phyloP scores from a whole-genome alignment of 2,113 vertebrate genomes.

The Phaethornis superciliosus region DNA sequence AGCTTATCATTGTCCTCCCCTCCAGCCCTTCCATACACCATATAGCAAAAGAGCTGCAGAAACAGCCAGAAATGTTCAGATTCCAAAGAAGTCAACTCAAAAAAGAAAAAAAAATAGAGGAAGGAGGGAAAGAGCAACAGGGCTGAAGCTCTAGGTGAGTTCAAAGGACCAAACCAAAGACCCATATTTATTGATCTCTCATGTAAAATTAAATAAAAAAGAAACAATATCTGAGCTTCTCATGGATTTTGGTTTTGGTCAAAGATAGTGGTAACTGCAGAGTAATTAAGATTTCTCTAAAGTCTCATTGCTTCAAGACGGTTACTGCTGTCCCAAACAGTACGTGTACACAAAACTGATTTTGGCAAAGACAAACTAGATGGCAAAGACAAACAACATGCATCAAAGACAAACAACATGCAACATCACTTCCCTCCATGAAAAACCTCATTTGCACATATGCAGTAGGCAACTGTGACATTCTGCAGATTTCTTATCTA shows the following conservation, averaged over 20 bases:
- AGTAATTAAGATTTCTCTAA: not conserved
- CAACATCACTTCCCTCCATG: not conserved
- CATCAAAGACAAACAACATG: no score
- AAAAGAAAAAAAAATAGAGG: not conserved
- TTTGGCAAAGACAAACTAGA: no score
- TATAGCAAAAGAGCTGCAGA: not conserved
- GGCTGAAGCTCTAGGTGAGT: not conserved
- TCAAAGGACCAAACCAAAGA: not conserved
- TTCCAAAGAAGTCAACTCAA: not conserved
- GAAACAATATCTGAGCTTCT: not conserved
- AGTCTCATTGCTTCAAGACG: constrained; percentile 8
- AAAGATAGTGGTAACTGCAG: not conserved
- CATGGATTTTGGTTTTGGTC: not conserved
- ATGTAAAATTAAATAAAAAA: constrained; percentile 6
- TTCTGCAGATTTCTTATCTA: not conserved
- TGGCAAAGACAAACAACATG: not conserved
- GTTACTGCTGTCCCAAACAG: not conserved
- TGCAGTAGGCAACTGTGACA: not conserved
- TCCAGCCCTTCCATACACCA: not conserved
- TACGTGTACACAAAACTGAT: not conserved
- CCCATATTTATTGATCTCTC: not conserved
- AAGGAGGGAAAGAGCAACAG: not conserved
- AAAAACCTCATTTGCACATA: not conserved
- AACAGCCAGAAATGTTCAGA: not conserved
- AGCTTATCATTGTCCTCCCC: not conserved